These are phyloP conservation scores for Eulemur albifrons DNA, from an alignment of 2,797 vertebrate species.

Conservation along the genomic window DNA sequence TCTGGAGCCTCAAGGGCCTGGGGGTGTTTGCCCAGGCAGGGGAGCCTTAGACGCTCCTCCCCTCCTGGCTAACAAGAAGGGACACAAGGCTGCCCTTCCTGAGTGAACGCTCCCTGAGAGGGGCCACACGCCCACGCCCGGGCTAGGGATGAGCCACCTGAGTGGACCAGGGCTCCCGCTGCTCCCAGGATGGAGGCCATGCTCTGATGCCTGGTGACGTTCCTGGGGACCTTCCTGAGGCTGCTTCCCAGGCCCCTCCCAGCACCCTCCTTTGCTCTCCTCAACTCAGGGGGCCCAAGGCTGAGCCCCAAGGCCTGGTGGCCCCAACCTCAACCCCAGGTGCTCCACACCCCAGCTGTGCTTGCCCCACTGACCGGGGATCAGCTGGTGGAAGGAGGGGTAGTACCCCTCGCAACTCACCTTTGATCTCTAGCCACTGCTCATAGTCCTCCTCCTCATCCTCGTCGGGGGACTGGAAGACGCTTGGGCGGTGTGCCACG, in stretches of 20 bases:
- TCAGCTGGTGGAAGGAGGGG: not conserved
- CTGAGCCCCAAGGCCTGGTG: not conserved
- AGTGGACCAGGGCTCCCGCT: not conserved
- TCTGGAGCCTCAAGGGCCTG: not conserved
- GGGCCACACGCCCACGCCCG: not conserved
- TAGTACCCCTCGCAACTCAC: conserved; percentile 84
- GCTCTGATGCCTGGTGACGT: not conserved
- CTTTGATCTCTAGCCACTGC: conserved; percentile 95
- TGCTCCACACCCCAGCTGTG: not conserved
- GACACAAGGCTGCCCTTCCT: not conserved
- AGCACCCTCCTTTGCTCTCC: not conserved
- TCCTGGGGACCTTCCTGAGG: too few species aligned
- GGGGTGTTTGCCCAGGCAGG: not conserved
- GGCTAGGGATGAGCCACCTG: not conserved
- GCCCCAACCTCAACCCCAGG: not conserved
- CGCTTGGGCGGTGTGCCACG: conserved; percentile 89
- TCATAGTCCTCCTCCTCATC: conserved; percentile 91
- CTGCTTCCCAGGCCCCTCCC: not conserved
- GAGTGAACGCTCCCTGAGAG: not conserved
- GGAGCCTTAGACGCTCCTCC: not conserved
- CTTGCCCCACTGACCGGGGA: not conserved
- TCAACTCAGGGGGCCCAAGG: not conserved
- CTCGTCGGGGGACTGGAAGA: conserved; percentile 95
- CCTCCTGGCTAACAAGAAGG: not conserved
- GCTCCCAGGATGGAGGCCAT: not conserved